Evolutionary conservation across 2,797 vertebrate genomes (phyloP).

Genomic region (Acipenser oxyrinchus): DNA sequence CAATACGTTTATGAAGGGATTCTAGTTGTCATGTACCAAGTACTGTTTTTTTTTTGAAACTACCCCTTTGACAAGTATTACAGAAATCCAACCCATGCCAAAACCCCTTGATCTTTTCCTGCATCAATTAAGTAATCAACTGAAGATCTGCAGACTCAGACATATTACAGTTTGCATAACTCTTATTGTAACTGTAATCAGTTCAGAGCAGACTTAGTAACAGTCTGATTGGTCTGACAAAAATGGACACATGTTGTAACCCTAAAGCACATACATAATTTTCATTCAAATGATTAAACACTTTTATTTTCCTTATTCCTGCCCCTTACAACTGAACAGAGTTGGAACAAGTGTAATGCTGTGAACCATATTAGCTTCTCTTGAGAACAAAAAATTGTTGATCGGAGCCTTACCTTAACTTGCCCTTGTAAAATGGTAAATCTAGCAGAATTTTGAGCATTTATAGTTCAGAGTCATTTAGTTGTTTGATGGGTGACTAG

Average conservation of each 20-base stretch:
- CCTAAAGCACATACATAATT: not conserved
- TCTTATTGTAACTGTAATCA: too few species aligned
- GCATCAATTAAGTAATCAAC: too few species aligned
- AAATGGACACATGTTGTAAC: not conserved
- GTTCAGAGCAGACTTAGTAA: too few species aligned
- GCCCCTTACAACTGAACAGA: not conserved
- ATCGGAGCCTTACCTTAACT: conserved; percentile 10
- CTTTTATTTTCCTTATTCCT: not conserved
- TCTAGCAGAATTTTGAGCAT: conserved; percentile 11
- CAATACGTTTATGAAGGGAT: too few species aligned
- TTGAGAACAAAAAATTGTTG: conserved; percentile 6
- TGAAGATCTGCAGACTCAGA: too few species aligned
- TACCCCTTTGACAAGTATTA: too few species aligned
- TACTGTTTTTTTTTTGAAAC: too few species aligned
- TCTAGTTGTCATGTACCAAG: too few species aligned
- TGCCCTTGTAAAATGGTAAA: conserved; percentile 24
- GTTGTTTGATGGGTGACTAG: conserved; percentile 23
- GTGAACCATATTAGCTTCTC: conserved; percentile 10
- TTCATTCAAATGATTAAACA: conserved; percentile 1
- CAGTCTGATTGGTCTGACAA: too few species aligned
- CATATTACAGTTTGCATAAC: too few species aligned
- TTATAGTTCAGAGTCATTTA: conserved; percentile 11
- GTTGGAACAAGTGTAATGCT: not conserved
- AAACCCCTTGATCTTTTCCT: too few species aligned
- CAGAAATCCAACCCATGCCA: too few species aligned